A percentile compares a stretch with the other conserved stretches of the same genome.
These are phyloP conservation scores for Nomia melanderi DNA, from an alignment of 1,140 invertebrate genomes.

Conservation along the genomic window DNA sequence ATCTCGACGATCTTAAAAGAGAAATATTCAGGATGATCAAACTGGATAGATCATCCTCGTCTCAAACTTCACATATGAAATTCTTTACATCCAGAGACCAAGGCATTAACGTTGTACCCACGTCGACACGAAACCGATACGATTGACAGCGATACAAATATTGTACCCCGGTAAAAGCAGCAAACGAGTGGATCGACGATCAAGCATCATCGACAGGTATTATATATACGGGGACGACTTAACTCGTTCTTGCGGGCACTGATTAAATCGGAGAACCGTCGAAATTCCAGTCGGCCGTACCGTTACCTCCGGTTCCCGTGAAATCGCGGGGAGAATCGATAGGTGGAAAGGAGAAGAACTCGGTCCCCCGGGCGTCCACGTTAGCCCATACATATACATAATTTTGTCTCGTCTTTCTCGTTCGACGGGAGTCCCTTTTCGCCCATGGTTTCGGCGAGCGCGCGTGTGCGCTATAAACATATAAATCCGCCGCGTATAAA, in stretches of 20 bases:
- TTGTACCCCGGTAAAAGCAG: too few relatives aligned
- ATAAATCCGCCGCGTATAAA: constrained; percentile 66
- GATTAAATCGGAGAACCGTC: not conserved
- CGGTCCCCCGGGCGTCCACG: not conserved
- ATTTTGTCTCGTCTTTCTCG: constrained; percentile 55
- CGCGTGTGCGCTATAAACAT: constrained; percentile 54
- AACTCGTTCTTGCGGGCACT: not conserved
- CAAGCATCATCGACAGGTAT: too few relatives aligned
- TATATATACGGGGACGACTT: not conserved
- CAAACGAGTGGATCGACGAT: too few relatives aligned
- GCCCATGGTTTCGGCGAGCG: constrained; percentile 50
- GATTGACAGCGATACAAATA: too few relatives aligned
- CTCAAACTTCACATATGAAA: too few relatives aligned
- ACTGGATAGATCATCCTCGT: too few relatives aligned
- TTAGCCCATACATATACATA: constrained; percentile 47
- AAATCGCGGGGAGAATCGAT: constrained; percentile 6
- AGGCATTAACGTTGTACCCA: too few relatives aligned
- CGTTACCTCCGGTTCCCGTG: constrained; percentile 23
- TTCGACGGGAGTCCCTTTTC: constrained; percentile 61
- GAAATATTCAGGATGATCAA: too few relatives aligned
- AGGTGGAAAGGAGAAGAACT: not conserved
- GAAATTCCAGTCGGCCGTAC: constrained; percentile 14
- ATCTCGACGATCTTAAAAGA: too few relatives aligned
- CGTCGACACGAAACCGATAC: too few relatives aligned
- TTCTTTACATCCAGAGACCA: too few relatives aligned